Evolutionary conservation across 2,888 invertebrate genomes (phyloP), one percentile per base, ranked within the genome.

Genomic region (Oasisia sp.): DNA sequence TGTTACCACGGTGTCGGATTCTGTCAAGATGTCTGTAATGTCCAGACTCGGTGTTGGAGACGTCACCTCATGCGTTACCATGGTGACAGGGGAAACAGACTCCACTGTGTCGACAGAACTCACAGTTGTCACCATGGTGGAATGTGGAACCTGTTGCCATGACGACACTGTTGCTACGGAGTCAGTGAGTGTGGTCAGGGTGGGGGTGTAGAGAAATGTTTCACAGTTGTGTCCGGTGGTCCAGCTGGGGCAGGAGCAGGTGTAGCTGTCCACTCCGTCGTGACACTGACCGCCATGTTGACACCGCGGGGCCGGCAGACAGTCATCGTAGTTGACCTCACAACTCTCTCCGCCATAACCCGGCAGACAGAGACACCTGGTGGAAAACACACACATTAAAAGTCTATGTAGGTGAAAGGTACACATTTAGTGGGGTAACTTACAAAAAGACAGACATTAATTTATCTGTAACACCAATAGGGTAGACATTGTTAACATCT

Each of bases 251-350:
- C 96, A 96, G 91, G 94, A 92, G 93, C 96, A 96, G 9, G 92
- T 93, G 94, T 95, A 99, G 91, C 98, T 97, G 96, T 98, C 98
- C 93, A 98, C 97, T 93, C 97, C 97, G 96, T 99, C 99, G 91
- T 97, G 95, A 96, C 99, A 99, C 92, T 97, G 97, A 91, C 98
- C 98, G 5, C 98, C 98, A 97, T 98, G 98, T 90, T 97, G 96
- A 96, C 99, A 99, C 32, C 12, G 11, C 0, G 98, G 98, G 95
- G 97, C 97, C 92, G 97, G 97, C 92, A 97, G 96, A 96, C 98
- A 98, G 96, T 98, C 98, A 96, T 98, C 98, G 94, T 98, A 98
- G 96, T 98, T 98, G 19, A 97, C 96, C 95, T 98, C 97, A 97
- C 98, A 98, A 95, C 97, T 97, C 11, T 95, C 96, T 0, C 98